A percentile compares a stretch with the other conserved stretches of the same genome.
phyloP scores from a whole-genome alignment of 2,888 invertebrate species.

The Himalopsyche tibetana region DNA sequence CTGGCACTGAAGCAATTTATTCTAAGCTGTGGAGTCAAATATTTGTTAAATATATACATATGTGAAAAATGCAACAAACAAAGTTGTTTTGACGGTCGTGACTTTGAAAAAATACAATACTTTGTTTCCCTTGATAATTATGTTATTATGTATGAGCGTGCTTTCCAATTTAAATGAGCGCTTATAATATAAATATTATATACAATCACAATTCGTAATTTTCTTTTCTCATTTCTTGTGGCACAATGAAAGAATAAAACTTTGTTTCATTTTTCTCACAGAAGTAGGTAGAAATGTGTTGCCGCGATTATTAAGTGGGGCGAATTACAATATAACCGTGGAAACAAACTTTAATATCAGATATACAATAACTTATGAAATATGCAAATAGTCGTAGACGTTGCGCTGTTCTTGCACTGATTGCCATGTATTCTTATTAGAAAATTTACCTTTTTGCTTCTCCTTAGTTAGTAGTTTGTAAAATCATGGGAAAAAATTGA shows the following conservation, averaged over 20 bases:
- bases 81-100: too few relatives aligned
- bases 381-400: constrained; percentile 6
- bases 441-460: not conserved
- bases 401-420: constrained; percentile 14
- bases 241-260: constrained; percentile 13
- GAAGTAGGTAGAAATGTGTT: constrained; percentile 16
- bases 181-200: constrained; percentile 3
- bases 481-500: not conserved
- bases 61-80: too few relatives aligned
- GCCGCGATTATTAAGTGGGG: constrained; percentile 22
- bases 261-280: constrained; percentile 31
- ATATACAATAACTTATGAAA: constrained; percentile 35
- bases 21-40: too few relatives aligned
- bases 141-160: not conserved
- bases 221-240: constrained; percentile 2
- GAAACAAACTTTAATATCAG: constrained; percentile 27
- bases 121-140: not conserved
- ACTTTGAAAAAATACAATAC: not conserved
- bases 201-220: not conserved
- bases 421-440: constrained; percentile 16
- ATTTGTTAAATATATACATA: too few relatives aligned
- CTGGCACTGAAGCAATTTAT: too few relatives aligned
- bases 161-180: not conserved
- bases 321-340: constrained; percentile 42
- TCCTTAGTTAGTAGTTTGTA: not conserved